Percentiles rank a stretch among this genome's conserved stretches.
These are phyloP conservation scores for Nycticorax nycticorax DNA, from an alignment of 2,113 vertebrate species.

Conservation along the genomic window DNA sequence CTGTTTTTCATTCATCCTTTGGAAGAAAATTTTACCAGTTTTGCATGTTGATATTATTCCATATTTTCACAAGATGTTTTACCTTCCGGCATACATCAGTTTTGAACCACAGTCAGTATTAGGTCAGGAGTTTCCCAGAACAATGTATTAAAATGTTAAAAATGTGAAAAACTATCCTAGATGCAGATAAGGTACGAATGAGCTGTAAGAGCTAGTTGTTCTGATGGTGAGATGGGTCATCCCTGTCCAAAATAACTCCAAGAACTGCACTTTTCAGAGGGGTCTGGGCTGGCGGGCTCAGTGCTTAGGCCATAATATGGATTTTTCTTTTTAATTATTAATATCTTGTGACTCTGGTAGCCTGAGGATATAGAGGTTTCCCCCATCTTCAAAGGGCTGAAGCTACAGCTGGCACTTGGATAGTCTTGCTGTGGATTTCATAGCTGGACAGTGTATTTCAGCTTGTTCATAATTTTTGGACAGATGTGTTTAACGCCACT, in stretches of 20 bases:
- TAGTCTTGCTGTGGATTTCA: background rate
- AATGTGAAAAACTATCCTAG: background rate
- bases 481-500: background rate
- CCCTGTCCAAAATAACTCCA: background rate
- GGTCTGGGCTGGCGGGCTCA: background rate
- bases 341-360: background rate
- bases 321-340: background rate
- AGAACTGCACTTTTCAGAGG: background rate
- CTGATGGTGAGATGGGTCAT: background rate
- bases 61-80: background rate
- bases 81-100: background rate
- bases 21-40: background rate
- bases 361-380: background rate
- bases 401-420: background rate
- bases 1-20: background rate
- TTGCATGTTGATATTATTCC: background rate
- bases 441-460: background rate
- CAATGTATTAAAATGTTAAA: background rate
- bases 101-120: background rate
- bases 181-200: background rate
- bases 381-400: background rate
- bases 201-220: background rate
- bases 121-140: background rate
- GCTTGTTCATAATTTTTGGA: background rate
- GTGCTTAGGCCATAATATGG: background rate